Evolutionary conservation across 2,113 vertebrate genomes (phyloP).

Genomic region (Triplophysa tibetana): DNA sequence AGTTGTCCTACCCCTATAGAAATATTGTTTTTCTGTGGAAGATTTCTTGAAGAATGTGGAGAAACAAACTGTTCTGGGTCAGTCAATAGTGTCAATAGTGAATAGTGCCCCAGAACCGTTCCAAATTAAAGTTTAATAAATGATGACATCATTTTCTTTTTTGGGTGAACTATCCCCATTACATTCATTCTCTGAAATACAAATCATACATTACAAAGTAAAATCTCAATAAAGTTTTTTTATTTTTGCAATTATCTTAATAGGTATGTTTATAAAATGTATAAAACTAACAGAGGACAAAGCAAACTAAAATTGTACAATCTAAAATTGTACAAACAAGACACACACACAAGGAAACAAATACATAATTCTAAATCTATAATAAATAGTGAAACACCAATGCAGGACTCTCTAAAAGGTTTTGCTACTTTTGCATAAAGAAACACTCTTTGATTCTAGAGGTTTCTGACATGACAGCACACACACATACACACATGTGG

Average conservation of each 20-base stretch:
- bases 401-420: slow-evolving; percentile 20
- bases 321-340: neutral
- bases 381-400: slow-evolving; percentile 52
- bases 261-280: slow-evolving; percentile 38
- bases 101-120: too few relatives aligned
- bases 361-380: slow-evolving; percentile 40
- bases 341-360: slow-evolving; percentile 30
- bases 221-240: slow-evolving; percentile 4
- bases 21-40: too few relatives aligned
- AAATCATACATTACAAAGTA: neutral
- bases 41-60: too few relatives aligned
- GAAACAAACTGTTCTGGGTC: too few relatives aligned
- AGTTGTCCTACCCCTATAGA: too few relatives aligned
- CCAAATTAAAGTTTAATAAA: too few relatives aligned
- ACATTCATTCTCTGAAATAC: too few relatives aligned
- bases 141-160: too few relatives aligned
- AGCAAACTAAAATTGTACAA: slow-evolving; percentile 13
- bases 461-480: slow-evolving; percentile 19
- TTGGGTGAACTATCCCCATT: too few relatives aligned
- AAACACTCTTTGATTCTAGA: slow-evolving; percentile 14
- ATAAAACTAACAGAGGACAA: slow-evolving; percentile 42
- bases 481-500: slow-evolving; percentile 15
- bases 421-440: slow-evolving; percentile 39
- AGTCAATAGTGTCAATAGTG: too few relatives aligned
- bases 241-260: slow-evolving; percentile 8